A percentile compares a stretch with the other conserved stretches of the same genome.
Evolutionary conservation across 2,797 vertebrate genomes (phyloP).

Genomic region (Diplodus sargus): DNA sequence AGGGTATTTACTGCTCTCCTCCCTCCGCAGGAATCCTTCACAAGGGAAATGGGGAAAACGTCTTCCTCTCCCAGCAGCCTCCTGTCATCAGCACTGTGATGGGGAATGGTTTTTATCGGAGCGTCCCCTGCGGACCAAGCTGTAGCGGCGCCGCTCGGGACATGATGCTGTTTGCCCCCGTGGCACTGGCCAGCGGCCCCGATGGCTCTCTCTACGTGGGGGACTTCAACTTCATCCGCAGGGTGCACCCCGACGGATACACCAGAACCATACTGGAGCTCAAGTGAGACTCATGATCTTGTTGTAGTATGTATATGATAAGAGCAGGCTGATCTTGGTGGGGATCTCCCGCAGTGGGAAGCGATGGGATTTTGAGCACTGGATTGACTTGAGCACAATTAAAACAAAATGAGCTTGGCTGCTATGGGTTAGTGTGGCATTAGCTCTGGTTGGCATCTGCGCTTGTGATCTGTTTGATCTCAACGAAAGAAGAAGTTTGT

Average conservation of each 20-base stretch:
- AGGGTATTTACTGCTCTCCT: slow-evolving; percentile 23
- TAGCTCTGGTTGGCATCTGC: slow-evolving; percentile 56
- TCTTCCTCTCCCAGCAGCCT: slow-evolving; percentile 97
- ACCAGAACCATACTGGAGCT: slow-evolving; percentile 93
- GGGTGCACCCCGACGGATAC: slow-evolving; percentile 93
- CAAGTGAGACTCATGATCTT: slow-evolving; percentile 84
- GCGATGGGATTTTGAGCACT: slow-evolving; percentile 24
- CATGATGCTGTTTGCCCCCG: slow-evolving; percentile 96
- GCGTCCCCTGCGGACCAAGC: slow-evolving; percentile 91
- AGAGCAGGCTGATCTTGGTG: slow-evolving; percentile 9
- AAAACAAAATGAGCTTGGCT: slow-evolving; percentile 52
- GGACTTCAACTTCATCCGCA: slow-evolving; percentile 96
- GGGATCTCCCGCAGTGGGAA: slow-evolving; percentile 36
- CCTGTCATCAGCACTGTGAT: slow-evolving; percentile 93
- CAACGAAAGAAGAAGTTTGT: slow-evolving; percentile 57
- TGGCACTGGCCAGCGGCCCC: slow-evolving; percentile 92
- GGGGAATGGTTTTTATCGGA: slow-evolving; percentile 96
- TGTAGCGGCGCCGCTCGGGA: slow-evolving; percentile 91
- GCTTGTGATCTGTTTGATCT: slow-evolving; percentile 71
- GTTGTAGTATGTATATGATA: not conserved
- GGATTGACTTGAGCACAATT: slow-evolving; percentile 51
- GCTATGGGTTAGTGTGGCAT: slow-evolving; percentile 60
- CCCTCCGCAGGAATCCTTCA: slow-evolving; percentile 91
- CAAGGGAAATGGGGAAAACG: slow-evolving; percentile 97
- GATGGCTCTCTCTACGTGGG: slow-evolving; percentile 97